Percentiles rank a stretch among this genome's conserved stretches.
These are phyloP conservation scores for Oligia strigilis DNA, from an alignment of 2,888 invertebrate species.

Conservation along the genomic window DNA sequence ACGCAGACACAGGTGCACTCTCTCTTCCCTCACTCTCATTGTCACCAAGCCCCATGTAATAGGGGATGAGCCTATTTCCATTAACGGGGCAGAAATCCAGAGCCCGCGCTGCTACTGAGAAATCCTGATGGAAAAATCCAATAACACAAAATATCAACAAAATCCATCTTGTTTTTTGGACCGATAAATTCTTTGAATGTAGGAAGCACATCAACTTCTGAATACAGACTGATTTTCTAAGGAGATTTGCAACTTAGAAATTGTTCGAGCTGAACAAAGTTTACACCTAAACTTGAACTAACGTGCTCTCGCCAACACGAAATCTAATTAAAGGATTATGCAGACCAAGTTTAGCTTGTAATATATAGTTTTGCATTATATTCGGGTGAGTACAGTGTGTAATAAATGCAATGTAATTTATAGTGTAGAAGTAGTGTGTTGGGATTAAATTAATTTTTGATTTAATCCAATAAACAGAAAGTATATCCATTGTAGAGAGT, in stretches of 20 bases:
- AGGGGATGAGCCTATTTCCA: no score
- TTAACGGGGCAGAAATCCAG: no score
- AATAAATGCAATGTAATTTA: not conserved
- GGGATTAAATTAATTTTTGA: no score
- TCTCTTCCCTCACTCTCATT: no score
- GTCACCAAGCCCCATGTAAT: no score
- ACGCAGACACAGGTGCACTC: no score
- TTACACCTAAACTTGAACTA: constrained; percentile 20
- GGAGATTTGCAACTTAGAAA: not conserved
- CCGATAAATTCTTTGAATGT: not conserved
- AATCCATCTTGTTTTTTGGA: not conserved
- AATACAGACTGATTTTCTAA: constrained; percentile 26
- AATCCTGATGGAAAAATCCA: no score
- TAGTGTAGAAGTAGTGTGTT: not conserved
- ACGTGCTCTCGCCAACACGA: not conserved
- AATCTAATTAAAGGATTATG: constrained; percentile 13
- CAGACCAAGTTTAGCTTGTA: constrained; percentile 2
- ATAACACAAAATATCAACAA: not conserved
- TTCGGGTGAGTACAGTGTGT: no score
- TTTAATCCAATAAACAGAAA: no score
- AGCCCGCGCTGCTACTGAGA: no score
- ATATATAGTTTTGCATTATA: not conserved
- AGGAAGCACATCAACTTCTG: not conserved
- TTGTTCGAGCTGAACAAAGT: constrained; percentile 27
- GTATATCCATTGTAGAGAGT: no score